phyloP scores from a whole-genome alignment of 2,797 vertebrate genomes.

The Acanthiza pusilla region DNA sequence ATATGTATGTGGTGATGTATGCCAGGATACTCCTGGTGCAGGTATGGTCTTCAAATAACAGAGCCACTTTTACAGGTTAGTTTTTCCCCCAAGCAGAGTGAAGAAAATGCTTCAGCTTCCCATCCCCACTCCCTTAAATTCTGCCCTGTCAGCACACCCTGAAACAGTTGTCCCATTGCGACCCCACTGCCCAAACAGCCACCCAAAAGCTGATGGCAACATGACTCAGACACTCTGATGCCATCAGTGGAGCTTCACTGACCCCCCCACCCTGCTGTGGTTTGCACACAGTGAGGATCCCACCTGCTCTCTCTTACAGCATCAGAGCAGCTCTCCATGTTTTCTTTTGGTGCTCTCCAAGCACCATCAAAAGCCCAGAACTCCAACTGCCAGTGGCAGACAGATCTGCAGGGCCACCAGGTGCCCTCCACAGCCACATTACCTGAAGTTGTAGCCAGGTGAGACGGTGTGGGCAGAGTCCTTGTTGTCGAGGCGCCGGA shows the following conservation, averaged over 20 bases:
- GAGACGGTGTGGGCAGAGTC: conserved; percentile 76
- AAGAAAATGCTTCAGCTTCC: neutral
- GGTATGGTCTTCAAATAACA: neutral
- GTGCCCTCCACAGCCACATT: neutral
- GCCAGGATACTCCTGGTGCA: neutral
- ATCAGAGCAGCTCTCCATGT: neutral
- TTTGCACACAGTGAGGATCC: neutral
- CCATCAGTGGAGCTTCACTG: neutral
- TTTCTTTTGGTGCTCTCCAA: neutral
- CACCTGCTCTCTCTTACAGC: neutral
- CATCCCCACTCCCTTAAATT: neutral
- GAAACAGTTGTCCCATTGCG: neutral
- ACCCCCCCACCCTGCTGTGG: neutral
- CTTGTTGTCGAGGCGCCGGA: conserved; percentile 84
- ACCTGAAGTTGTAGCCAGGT: conserved; percentile 92
- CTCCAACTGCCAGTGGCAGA: neutral
- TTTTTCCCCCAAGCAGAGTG: neutral
- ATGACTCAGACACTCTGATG: neutral
- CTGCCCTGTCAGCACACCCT: neutral
- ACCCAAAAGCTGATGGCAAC: neutral
- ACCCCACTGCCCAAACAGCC: neutral
- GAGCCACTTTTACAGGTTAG: neutral
- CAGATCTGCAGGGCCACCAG: neutral
- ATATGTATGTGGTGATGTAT: too few species aligned
- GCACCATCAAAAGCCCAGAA: fast-evolving